phyloP scores from a whole-genome alignment of 2,888 invertebrate species.

The Coenonympha arcania region DNA sequence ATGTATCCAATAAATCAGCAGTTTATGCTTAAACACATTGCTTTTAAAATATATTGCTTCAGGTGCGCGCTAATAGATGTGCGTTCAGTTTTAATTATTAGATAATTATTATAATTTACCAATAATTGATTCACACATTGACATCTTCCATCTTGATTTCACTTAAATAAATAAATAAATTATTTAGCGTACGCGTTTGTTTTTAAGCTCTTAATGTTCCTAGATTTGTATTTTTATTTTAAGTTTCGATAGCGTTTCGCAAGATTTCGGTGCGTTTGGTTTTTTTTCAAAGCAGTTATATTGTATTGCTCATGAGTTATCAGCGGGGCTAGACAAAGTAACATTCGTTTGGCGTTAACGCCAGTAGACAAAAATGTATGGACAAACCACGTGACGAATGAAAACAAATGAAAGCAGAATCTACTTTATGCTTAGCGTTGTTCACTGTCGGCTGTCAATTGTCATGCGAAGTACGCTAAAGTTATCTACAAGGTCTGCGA shows the following conservation, averaged over 20 bases:
- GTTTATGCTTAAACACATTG: too few species aligned
- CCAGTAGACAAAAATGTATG: too few species aligned
- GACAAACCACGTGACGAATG: too few species aligned
- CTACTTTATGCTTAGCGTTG: too few species aligned
- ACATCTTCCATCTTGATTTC: slow-evolving; percentile 40
- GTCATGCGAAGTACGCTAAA: too few species aligned
- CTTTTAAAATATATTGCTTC: neutral
- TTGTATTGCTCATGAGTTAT: slow-evolving; percentile 6
- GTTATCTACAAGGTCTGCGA: too few species aligned
- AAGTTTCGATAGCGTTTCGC: slow-evolving; percentile 26
- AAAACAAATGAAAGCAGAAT: too few species aligned
- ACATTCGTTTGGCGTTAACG: too few species aligned
- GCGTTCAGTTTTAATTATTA: neutral
- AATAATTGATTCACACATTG: too few species aligned
- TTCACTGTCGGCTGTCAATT: too few species aligned
- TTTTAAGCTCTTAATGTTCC: slow-evolving; percentile 70
- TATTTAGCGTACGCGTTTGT: slow-evolving; percentile 58
- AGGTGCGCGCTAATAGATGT: neutral
- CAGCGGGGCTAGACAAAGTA: too few species aligned
- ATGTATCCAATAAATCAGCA: too few species aligned
- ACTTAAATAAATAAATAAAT: slow-evolving; percentile 38
- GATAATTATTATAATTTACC: neutral
- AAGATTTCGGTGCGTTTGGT: slow-evolving; percentile 22
- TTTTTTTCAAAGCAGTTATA: slow-evolving; percentile 2
- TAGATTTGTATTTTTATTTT: slow-evolving; percentile 61